These are phyloP conservation scores for Oxyteleia sp. DNA, from an alignment of 2,888 invertebrate genomes.

Conservation along the genomic window DNA sequence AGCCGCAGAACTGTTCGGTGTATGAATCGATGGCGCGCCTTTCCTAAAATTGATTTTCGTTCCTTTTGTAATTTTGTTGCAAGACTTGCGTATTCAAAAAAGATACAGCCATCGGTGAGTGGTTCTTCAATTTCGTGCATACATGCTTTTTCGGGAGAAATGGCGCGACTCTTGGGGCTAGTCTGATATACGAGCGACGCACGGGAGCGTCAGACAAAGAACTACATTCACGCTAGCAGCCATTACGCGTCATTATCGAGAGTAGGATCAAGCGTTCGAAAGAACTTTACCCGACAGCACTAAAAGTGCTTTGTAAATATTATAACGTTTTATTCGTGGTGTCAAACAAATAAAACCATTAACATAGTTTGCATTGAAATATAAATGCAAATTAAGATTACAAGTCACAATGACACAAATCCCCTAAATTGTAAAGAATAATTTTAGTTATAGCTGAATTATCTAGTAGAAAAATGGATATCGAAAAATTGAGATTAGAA, in stretches of 20 bases:
- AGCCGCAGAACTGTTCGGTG: background rate
- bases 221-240: slow-evolving; percentile 87
- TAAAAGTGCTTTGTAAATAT: slow-evolving; percentile 67
- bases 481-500: no score
- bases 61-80: slow-evolving; percentile 4
- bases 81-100: slow-evolving; percentile 16
- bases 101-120: background rate
- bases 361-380: slow-evolving; percentile 29
- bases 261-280: slow-evolving; percentile 86
- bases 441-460: no score
- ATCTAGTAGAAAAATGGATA: no score
- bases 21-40: slow-evolving; percentile 22
- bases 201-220: slow-evolving; percentile 84
- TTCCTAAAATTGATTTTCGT: slow-evolving; percentile 40
- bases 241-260: slow-evolving; percentile 88
- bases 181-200: slow-evolving; percentile 81
- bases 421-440: no score
- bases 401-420: no score
- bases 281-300: slow-evolving; percentile 68
- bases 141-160: slow-evolving; percentile 81
- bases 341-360: slow-evolving; percentile 58
- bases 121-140: slow-evolving; percentile 75
- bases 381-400: slow-evolving; percentile 30
- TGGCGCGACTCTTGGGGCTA: slow-evolving; percentile 80
- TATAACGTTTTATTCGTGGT: slow-evolving; percentile 56